A percentile compares a stretch with the other conserved stretches of the same genome.
Evolutionary conservation across 2,888 invertebrate species (phyloP).

Genomic region (Xiphydria camelus): DNA sequence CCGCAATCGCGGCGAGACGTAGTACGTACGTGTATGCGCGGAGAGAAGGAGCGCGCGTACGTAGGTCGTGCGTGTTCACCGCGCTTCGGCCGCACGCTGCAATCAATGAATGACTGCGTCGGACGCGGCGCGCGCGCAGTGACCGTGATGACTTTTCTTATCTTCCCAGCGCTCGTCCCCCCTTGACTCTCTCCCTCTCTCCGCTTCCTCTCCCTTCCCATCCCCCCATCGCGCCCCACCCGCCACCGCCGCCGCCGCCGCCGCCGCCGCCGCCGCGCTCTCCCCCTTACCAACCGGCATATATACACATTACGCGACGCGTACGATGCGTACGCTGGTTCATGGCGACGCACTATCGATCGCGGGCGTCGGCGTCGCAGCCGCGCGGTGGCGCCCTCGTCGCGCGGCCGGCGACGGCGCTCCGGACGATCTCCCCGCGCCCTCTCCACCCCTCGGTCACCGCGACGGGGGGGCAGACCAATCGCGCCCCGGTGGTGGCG

Average conservation of each 20-base stretch:
- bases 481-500: slow-evolving; percentile 43
- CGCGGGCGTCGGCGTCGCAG: slow-evolving; percentile 25
- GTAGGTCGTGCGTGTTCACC: slow-evolving; percentile 5
- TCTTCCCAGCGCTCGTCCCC: slow-evolving; percentile 21
- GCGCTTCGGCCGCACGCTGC: slow-evolving; percentile 11
- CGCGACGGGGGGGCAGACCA: slow-evolving; percentile 34
- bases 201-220: slow-evolving; percentile 11
- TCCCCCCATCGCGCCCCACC: slow-evolving; percentile 3
- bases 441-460: slow-evolving; percentile 10
- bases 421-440: slow-evolving; percentile 13
- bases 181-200: slow-evolving; percentile 17
- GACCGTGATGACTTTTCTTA: slow-evolving; percentile 48
- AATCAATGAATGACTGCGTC: slow-evolving; percentile 46
- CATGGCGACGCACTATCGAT: not conserved
- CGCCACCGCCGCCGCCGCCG: not conserved
- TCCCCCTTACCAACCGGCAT: slow-evolving; percentile 12
- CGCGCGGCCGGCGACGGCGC: slow-evolving; percentile 19
- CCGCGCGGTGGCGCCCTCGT: slow-evolving; percentile 54
- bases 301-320: slow-evolving; percentile 33
- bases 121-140: slow-evolving; percentile 38
- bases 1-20: slow-evolving; percentile 37
- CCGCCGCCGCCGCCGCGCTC: slow-evolving; percentile 6
- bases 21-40: too few relatives aligned
- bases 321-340: slow-evolving; percentile 27
- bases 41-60: too few relatives aligned